phyloP scores from a whole-genome alignment of 2,113 vertebrate genomes.

The Gymnarchus niloticus region DNA sequence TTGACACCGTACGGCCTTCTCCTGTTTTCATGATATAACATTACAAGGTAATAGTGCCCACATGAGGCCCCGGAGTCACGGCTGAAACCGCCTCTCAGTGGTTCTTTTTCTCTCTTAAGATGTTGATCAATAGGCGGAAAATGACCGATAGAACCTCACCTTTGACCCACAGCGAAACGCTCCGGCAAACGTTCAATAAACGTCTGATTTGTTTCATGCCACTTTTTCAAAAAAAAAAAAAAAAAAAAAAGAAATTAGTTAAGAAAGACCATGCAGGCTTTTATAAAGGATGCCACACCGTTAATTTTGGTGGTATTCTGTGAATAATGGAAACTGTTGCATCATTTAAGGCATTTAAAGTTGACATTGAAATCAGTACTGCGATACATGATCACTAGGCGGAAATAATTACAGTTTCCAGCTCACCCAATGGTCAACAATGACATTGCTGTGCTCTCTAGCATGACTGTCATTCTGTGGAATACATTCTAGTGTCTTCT shows the following conservation, averaged over 20 bases:
- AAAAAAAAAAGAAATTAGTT: neutral
- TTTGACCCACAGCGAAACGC: neutral
- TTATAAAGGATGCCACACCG: neutral
- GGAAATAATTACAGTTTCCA: conserved; percentile 7
- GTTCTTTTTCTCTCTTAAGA: neutral
- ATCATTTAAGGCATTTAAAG: neutral
- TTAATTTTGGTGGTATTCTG: neutral
- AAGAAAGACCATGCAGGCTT: neutral
- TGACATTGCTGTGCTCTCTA: neutral
- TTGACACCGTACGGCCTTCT: neutral
- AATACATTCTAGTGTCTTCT: neutral
- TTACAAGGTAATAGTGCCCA: neutral
- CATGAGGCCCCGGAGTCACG: neutral
- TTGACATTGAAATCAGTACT: too few relatives aligned
- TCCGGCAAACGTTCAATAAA: neutral
- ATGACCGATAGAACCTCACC: neutral
- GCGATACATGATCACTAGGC: neutral
- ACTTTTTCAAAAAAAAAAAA: neutral
- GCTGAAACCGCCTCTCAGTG: neutral
- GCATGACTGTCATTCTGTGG: neutral
- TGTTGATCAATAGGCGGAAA: neutral
- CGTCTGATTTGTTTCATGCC: neutral
- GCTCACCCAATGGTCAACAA: neutral
- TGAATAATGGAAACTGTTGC: neutral
- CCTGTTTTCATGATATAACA: neutral